phyloP scores from a whole-genome alignment of 1,140 invertebrate genomes.

The Drosophila ironensis region DNA sequence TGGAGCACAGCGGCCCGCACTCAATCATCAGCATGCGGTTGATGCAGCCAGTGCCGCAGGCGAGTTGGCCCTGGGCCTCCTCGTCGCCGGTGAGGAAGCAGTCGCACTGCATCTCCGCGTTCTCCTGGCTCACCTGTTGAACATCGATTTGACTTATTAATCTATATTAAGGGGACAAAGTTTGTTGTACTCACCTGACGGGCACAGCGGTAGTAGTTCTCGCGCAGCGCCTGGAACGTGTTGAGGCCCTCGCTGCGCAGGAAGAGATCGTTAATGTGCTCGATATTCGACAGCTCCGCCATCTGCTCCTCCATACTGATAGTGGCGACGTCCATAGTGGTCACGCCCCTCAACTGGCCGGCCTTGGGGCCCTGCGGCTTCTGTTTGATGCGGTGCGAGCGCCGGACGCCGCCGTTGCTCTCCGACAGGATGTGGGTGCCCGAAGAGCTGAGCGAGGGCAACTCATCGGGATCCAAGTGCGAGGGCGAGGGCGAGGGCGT shows the following conservation, averaged over 20 bases:
- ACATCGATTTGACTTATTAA: too few species aligned
- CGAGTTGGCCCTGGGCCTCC: constrained; percentile 89
- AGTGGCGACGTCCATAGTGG: constrained; percentile 24
- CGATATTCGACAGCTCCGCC: constrained; percentile 59
- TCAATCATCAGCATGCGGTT: constrained; percentile 99
- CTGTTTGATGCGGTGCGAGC: constrained; percentile 76
- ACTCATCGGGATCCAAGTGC: constrained; percentile 15
- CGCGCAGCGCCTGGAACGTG: constrained; percentile 90
- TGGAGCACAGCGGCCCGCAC: constrained; percentile 95
- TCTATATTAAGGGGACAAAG: too few species aligned
- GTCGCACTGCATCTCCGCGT: constrained; percentile 96
- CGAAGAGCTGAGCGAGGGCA: neutral
- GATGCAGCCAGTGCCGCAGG: constrained; percentile 97
- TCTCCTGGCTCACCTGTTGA: constrained; percentile 91
- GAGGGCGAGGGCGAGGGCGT: constrained; percentile 44
- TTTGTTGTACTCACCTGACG: constrained; percentile 85
- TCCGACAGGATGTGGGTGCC: neutral
- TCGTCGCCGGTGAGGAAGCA: constrained; percentile 96
- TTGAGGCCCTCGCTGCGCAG: constrained; percentile 85
- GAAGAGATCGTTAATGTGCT: constrained; percentile 69
- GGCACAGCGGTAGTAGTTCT: constrained; percentile 93
- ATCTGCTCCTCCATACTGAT: constrained; percentile 65
- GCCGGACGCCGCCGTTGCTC: constrained; percentile 39
- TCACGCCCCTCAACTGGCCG: constrained; percentile 51
- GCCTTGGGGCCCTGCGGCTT: constrained; percentile 58